These are phyloP conservation scores for Myotis yumanensis DNA, from an alignment of 2,113 vertebrate species.

Conservation along the genomic window DNA sequence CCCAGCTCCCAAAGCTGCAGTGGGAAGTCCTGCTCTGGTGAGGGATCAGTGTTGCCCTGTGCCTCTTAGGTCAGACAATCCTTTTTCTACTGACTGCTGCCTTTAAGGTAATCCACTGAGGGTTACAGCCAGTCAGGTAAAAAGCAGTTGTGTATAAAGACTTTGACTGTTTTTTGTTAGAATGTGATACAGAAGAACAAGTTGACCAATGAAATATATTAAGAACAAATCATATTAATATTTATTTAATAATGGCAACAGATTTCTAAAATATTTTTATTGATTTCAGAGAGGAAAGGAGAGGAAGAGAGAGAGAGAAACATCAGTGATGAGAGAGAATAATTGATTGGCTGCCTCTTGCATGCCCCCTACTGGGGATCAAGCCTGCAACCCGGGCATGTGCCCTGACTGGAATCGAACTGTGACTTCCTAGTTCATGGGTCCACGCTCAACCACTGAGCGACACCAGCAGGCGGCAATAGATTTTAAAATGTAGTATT, in stretches of 20 bases:
- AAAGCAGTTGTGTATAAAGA: not conserved
- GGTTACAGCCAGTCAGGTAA: not conserved
- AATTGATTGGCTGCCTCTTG: no score
- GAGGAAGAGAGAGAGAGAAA: no score
- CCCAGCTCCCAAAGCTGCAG: not conserved
- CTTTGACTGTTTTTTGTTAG: not conserved
- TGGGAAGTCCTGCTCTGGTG: no score
- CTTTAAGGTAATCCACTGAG: not conserved
- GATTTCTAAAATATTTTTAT: not conserved
- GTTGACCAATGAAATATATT: not conserved
- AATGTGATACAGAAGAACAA: not conserved
- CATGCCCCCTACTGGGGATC: no score
- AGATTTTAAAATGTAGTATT: not conserved
- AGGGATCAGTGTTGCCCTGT: not conserved
- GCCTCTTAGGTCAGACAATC: not conserved
- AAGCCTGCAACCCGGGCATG: no score
- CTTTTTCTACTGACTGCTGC: not conserved
- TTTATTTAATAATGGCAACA: not conserved
- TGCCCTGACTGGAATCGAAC: no score
- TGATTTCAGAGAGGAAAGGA: no score
- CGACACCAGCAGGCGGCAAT: no score
- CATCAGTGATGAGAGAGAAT: no score
- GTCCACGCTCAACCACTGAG: no score
- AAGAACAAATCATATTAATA: not conserved
- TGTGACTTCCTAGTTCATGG: no score